phyloP scores from a whole-genome alignment of 2,113 vertebrate genomes.

The Ginglymostoma cirratum region DNA sequence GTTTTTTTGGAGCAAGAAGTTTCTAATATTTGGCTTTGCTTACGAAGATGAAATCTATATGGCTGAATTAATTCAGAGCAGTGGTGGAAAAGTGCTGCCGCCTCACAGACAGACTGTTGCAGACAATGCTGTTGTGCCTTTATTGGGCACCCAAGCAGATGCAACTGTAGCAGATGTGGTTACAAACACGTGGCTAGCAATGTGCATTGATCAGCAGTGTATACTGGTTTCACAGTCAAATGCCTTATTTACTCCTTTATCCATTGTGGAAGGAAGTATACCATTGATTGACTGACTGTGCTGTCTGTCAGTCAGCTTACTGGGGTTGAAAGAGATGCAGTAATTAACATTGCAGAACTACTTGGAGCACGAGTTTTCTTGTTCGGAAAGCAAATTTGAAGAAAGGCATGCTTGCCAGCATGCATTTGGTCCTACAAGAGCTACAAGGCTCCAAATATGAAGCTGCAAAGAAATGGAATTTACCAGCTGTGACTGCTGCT shows the following conservation, averaged over 20 bases:
- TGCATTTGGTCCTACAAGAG: slow-evolving; percentile 77
- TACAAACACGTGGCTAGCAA: slow-evolving; percentile 92
- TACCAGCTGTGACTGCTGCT: slow-evolving; percentile 74
- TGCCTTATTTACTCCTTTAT: slow-evolving; percentile 82
- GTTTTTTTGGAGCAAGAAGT: slow-evolving; percentile 71
- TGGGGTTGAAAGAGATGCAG: slow-evolving; percentile 81
- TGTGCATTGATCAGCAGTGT: slow-evolving; percentile 76
- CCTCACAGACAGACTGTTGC: slow-evolving; percentile 65
- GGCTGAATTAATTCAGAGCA: slow-evolving; percentile 65
- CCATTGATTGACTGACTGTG: slow-evolving; percentile 72
- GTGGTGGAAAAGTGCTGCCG: slow-evolving; percentile 65
- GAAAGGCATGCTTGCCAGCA: slow-evolving; percentile 87
- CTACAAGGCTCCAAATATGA: slow-evolving; percentile 86
- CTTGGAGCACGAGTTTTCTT: slow-evolving; percentile 93
- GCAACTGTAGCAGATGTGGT: slow-evolving; percentile 82
- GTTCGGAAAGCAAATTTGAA: slow-evolving; percentile 77
- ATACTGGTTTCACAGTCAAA: slow-evolving; percentile 68
- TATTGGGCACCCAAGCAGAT: slow-evolving; percentile 78
- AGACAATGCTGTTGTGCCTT: slow-evolving; percentile 84
- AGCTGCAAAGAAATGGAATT: slow-evolving; percentile 84
- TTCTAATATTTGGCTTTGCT: slow-evolving; percentile 77
- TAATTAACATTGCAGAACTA: slow-evolving; percentile 73
- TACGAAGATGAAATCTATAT: slow-evolving; percentile 68
- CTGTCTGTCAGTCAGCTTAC: slow-evolving; percentile 91
- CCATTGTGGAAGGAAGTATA: slow-evolving; percentile 63